Evolutionary conservation across 2,888 invertebrate species (phyloP).

Genomic region (Scaeva pyrastri): DNA sequence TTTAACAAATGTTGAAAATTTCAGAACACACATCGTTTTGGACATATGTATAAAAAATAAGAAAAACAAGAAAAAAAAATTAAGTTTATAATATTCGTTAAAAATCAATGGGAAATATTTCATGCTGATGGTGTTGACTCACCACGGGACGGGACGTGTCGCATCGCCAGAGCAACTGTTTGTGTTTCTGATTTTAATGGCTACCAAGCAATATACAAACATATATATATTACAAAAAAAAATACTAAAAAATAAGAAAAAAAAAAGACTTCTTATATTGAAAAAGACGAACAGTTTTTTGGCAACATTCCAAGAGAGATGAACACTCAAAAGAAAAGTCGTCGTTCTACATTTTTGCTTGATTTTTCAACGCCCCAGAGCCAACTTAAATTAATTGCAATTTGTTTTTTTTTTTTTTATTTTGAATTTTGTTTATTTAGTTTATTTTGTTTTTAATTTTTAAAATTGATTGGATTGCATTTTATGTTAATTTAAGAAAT

Average conservation of each 20-base stretch:
- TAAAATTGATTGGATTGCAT: constrained; percentile 60
- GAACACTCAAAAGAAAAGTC: constrained; percentile 75
- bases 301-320: constrained; percentile 69
- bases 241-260: background rate
- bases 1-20: constrained; percentile 60
- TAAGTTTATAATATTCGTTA: constrained; percentile 5
- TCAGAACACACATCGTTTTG: constrained; percentile 55
- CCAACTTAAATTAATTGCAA: constrained; percentile 74
- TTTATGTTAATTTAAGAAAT: constrained; percentile 66
- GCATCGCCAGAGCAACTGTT: constrained; percentile 57
- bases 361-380: constrained; percentile 71
- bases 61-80: constrained; percentile 25
- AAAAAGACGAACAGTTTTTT: constrained; percentile 59
- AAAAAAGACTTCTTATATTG: constrained; percentile 2
- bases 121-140: constrained; percentile 62
- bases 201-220: constrained; percentile 58
- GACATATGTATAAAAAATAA: constrained; percentile 38
- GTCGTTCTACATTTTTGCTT: constrained; percentile 71
- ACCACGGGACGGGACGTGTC: constrained; percentile 36
- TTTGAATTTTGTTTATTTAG: background rate
- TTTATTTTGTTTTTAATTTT: constrained; percentile 32
- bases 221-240: too few species aligned
- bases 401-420: constrained; percentile 24
- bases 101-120: constrained; percentile 63
- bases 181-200: constrained; percentile 55